Evolutionary conservation across 2,888 invertebrate species (phyloP), one percentile per base, ranked within the genome.

Genomic region (Lissonota sp.): DNA sequence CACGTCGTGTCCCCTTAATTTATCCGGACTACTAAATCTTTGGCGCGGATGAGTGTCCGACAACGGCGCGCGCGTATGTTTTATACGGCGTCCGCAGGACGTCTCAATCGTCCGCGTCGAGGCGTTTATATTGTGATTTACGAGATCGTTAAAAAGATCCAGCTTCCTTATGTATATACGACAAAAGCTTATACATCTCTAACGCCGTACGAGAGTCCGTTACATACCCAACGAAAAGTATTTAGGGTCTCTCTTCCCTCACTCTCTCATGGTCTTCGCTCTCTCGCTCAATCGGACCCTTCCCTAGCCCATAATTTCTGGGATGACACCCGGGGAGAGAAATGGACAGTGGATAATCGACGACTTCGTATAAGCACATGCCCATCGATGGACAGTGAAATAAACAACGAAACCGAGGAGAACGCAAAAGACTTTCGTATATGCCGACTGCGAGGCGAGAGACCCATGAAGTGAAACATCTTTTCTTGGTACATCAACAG

Each of bases 91-190:
- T 40, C 60, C 53, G 6, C 42, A 14, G 60, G 66, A 81, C 74
- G 74, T 78, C 81, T 81, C 81, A 78, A 81, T 81, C 81, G 55
- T 53, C 55, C 60, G 73, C 60, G 73, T 70, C 75, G 69, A 63
- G 39, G 53, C 67, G 73, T 79, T 76, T 69, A 76, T 81, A 82
- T 84, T 79, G 78, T 88, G 88, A 88, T 88, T 88, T 88, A 88
- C 88, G 88, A 85, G 88, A 86, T 88, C 88, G 86, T 88, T 88
- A 88, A 88, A 84, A 86, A 88, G 87, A 84, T 84, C 76, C 64
- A 73, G 72, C 76, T 76, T 81, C 71, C 62, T 67, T 26, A 26
- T 26, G 26, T 26, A 26, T 26, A 78, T 46, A 72, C 44, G 80
- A 55, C 66, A 39, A 26, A 26, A 72, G 67, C 44, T 69, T 57